Percentiles rank a stretch among this genome's conserved stretches.
These are phyloP conservation scores for Heliconius melpomene DNA, from an alignment of 1,140 invertebrate genomes.

Conservation along the genomic window DNA sequence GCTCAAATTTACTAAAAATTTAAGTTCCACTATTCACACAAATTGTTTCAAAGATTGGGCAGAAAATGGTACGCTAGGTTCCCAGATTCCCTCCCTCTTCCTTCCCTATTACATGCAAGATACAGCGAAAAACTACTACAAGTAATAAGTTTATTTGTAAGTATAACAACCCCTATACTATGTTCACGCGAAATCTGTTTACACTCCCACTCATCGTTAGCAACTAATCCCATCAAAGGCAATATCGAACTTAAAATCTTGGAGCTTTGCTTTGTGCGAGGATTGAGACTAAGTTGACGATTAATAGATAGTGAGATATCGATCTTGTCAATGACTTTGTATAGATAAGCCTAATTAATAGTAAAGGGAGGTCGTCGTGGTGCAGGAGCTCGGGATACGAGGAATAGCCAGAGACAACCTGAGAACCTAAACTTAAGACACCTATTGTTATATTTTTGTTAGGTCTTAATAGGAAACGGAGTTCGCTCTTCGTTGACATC, in stretches of 20 bases:
- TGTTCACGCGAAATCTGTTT: constrained; percentile 32
- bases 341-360: not conserved
- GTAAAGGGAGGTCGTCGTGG: not conserved
- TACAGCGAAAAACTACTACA: no score
- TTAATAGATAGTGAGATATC: not conserved
- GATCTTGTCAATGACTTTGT: not conserved
- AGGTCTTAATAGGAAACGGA: no score
- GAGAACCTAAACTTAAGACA: no score
- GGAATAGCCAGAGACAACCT: no score
- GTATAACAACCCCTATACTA: not conserved
- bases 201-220: constrained; percentile 35
- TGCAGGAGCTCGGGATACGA: no score
- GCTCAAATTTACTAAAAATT: no score
- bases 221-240: constrained; percentile 49
- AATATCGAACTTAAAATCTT: constrained; percentile 46
- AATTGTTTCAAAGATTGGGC: not conserved
- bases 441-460: no score
- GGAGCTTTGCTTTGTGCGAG: constrained; percentile 13
- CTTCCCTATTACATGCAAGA: no score
- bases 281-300: not conserved
- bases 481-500: no score
- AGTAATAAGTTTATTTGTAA: not conserved
- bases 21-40: not conserved
- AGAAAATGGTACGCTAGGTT: not conserved
- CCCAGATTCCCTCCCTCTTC: no score